Evolutionary conservation across 2,888 invertebrate genomes (phyloP).

Genomic region (Bellardia pandia): DNA sequence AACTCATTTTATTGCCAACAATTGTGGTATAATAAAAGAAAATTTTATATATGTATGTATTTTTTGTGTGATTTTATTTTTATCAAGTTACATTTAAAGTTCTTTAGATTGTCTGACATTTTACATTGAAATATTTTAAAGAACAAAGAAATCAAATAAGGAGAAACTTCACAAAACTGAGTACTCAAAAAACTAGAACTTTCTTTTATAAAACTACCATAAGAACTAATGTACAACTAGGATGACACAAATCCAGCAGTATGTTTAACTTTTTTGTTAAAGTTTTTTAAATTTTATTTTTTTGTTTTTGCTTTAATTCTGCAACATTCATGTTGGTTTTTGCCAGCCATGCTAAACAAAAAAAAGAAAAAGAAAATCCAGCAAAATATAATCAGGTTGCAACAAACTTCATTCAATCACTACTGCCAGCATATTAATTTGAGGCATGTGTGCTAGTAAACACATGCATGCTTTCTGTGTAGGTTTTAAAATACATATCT

Average conservation of each 20-base stretch:
- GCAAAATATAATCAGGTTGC: conserved; percentile 45
- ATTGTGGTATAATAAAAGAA: conserved; percentile 69
- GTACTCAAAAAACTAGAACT: conserved; percentile 54
- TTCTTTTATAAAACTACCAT: conserved; percentile 63
- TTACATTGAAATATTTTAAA: conserved; percentile 63
- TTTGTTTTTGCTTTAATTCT: conserved; percentile 7
- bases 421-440: conserved; percentile 24
- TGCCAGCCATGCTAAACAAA: conserved; percentile 36
- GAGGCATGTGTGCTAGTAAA: neutral
- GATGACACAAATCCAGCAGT: conserved; percentile 72
- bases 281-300: conserved; percentile 26
- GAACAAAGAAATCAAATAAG: conserved; percentile 41
- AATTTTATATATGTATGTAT: conserved; percentile 35
- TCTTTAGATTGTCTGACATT: conserved; percentile 67
- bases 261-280: conserved; percentile 50
- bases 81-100: conserved; percentile 65
- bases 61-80: conserved; percentile 41
- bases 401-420: conserved; percentile 47
- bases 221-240: conserved; percentile 67
- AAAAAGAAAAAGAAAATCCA: conserved; percentile 12
- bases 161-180: conserved; percentile 31
- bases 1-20: conserved; percentile 72
- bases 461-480: neutral
- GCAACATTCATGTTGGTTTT: conserved; percentile 61
- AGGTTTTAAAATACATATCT: conserved; percentile 65